phyloP scores from a whole-genome alignment of 2,888 invertebrate genomes.

The Sericinus montela region DNA sequence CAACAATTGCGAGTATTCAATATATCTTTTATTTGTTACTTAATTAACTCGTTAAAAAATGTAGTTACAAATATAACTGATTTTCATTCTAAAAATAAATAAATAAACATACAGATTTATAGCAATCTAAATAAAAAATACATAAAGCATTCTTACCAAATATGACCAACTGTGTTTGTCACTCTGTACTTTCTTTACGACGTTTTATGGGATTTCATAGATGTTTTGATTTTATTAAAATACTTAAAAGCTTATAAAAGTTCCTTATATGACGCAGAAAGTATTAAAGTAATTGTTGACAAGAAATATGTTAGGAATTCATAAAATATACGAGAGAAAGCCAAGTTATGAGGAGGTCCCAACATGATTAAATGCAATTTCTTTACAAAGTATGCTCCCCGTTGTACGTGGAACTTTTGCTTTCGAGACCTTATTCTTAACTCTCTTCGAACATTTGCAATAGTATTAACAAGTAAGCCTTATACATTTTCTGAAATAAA shows the following conservation, averaged over 20 bases:
- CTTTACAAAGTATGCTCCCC: slow-evolving; percentile 66
- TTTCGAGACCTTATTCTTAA: slow-evolving; percentile 49
- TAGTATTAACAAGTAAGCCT: slow-evolving; percentile 29
- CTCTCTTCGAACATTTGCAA: slow-evolving; percentile 37
- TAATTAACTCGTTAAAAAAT: too few relatives aligned
- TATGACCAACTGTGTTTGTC: too few relatives aligned
- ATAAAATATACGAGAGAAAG: slow-evolving; percentile 58
- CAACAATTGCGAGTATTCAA: too few relatives aligned
- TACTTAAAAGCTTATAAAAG: slow-evolving; percentile 53
- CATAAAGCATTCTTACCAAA: too few relatives aligned
- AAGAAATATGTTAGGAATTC: slow-evolving; percentile 64
- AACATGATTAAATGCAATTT: slow-evolving; percentile 75
- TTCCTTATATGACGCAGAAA: slow-evolving; percentile 42
- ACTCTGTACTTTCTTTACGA: background rate
- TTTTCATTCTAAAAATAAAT: too few relatives aligned
- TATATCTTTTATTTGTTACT: too few relatives aligned
- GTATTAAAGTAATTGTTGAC: slow-evolving; percentile 70
- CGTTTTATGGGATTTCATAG: slow-evolving; percentile 11
- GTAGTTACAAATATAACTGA: too few relatives aligned
- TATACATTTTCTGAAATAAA: slow-evolving; percentile 19
- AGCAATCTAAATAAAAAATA: too few relatives aligned
- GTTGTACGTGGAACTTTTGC: slow-evolving; percentile 59
- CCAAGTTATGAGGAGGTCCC: slow-evolving; percentile 60
- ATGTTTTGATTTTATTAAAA: slow-evolving; percentile 47
- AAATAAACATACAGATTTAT: too few relatives aligned